Conservation (phyloP, 2,888 invertebrate species). For the Pyrrhosoma nymphula region DNA sequence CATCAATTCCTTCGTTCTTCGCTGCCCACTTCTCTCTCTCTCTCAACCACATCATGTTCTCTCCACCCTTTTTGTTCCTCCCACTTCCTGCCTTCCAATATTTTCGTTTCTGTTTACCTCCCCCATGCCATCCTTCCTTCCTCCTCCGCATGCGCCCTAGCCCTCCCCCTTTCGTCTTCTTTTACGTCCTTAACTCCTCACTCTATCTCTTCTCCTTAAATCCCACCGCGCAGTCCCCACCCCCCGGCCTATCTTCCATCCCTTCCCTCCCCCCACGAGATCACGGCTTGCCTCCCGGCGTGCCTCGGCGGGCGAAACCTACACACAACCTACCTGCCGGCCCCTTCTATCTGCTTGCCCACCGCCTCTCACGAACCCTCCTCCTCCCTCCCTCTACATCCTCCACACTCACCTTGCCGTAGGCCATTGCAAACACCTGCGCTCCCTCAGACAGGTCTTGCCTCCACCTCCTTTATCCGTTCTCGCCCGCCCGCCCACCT, state of each 20-base stretch:
- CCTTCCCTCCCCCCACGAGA: conserved; percentile 47
- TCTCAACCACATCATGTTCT: not conserved
- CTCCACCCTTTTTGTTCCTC: not conserved
- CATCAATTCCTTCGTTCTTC: not conserved
- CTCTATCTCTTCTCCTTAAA: not conserved
- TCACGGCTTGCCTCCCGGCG: conserved; percentile 72
- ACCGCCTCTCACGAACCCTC: conserved; percentile 44
- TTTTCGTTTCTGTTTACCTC: conserved; percentile 4
- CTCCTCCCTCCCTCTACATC: conserved; percentile 67
- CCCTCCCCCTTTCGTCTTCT: too few species aligned
- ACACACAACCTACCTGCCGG: conserved; percentile 2
- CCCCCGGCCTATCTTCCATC: conserved; percentile 10
- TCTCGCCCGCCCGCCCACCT: conserved; percentile 64
- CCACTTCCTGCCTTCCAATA: conserved; percentile 11
- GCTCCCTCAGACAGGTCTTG: conserved; percentile 70
- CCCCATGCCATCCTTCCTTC: not conserved
- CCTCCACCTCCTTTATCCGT: conserved; percentile 71
- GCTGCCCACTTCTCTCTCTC: not conserved
- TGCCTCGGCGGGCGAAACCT: conserved; percentile 74
- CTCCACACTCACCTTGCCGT: conserved; percentile 72
- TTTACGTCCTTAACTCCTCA: not conserved
- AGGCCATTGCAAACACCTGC: conserved; percentile 72
- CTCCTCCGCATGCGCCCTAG: not conserved
- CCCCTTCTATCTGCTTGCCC: conserved; percentile 68
- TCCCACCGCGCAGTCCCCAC: conserved; percentile 70